phyloP scores from a whole-genome alignment of 2,888 invertebrate species.

The Chymomyza fuscimana region DNA sequence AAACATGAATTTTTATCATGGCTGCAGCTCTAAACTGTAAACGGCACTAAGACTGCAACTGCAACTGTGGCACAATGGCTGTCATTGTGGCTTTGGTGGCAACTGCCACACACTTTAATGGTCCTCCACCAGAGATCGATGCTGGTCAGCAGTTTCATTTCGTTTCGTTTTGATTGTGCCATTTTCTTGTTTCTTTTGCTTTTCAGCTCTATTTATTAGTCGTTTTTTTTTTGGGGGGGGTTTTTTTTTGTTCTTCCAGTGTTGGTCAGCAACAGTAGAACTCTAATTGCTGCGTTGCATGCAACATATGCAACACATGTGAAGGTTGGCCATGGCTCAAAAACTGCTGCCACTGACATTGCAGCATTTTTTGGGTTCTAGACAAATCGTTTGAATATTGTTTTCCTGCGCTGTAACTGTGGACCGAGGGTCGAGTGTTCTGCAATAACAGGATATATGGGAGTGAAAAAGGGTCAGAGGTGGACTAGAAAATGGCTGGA shows the following conservation, averaged over 20 bases:
- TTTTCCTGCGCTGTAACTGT: constrained; percentile 32
- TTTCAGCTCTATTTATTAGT: constrained; percentile 18
- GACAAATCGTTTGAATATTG: constrained; percentile 68
- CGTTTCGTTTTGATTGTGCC: constrained; percentile 70
- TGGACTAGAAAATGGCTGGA: not conserved
- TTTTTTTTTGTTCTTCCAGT: constrained; percentile 32
- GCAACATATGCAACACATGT: constrained; percentile 40
- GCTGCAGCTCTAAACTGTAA: not conserved
- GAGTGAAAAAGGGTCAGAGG: not conserved
- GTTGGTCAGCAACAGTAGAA: constrained; percentile 43
- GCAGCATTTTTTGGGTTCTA: constrained; percentile 40
- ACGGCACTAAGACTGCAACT: not conserved
- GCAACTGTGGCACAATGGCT: constrained; percentile 6
- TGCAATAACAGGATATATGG: not conserved
- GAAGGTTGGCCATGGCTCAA: constrained; percentile 34
- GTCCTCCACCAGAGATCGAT: constrained; percentile 38
- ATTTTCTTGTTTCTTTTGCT: constrained; percentile 40
- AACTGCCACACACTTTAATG: constrained; percentile 51
- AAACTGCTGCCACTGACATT: constrained; percentile 39
- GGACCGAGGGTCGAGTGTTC: not conserved
- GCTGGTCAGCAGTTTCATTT: constrained; percentile 69
- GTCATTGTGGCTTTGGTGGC: constrained; percentile 20
- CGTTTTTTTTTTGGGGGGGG: constrained; percentile 20
- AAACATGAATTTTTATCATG: constrained; percentile 60
- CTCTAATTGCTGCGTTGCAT: constrained; percentile 64